Base-by-base conservation (phyloP, 2,888 invertebrate genomes). In the Diploptera punctata region DNA sequence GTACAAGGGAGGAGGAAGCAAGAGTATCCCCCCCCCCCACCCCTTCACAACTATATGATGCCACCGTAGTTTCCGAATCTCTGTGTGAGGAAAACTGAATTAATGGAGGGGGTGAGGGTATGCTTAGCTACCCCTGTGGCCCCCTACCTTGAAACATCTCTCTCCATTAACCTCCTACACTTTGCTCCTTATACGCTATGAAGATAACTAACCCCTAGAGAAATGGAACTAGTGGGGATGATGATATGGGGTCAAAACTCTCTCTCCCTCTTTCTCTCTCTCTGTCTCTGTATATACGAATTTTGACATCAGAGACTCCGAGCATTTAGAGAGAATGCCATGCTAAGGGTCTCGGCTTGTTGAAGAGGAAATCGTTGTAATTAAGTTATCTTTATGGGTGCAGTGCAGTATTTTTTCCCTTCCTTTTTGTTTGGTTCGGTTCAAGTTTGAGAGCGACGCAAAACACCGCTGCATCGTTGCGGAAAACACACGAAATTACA, bases 41-140 rank as follows among this genome's bases (percentile, higher is more conserved):
- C 57, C 47, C n/a, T 29, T 29, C 26, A 7, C 5, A 57, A 57
- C 57, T 57, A 57, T 57, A 29, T 29, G n/a, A n/a, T n/a, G n/a
- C n/a, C 47, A 29, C 33, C n/a, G 67, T 67, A 67, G 67, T 67
- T 67, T 67, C 67, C 9, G 29, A 67, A 67, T 67, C 67, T 69
- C 69, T 69, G 60, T 69, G 69, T 69, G 19, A 18, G 60, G 38
- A 60, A 70, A 65, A 71, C 62, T 62, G 71, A 71, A 71, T 71
- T 71, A 71, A 65, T 26, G 29, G 33, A 44, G 62, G 65, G 65
- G 16, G n/a, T 47, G 9, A 47, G 47, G 47, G n/a, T 47, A 47
- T 13, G 47, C 47, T n/a, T 57, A n/a, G 29, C 44, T 44, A 65
- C 65, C 65, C 65, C 57, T 57, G 57, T 57, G 57, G 57, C 24